These are phyloP conservation scores for Drosophila mayri DNA, from an alignment of 1,140 invertebrate species.

Conservation along the genomic window DNA sequence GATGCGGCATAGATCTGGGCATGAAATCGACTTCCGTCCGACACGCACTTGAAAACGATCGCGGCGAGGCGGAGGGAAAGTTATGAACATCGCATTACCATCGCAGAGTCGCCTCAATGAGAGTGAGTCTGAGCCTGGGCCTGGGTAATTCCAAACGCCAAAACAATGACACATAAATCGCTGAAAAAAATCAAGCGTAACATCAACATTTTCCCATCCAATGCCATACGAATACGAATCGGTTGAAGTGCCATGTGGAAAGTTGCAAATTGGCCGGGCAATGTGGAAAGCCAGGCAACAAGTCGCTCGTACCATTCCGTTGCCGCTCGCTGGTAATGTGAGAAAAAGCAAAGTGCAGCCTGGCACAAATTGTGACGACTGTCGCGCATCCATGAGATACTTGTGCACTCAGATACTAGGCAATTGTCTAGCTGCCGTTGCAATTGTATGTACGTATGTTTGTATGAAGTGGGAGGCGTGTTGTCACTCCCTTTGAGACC, in stretches of 20 bases:
- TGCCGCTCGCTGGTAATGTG: conserved; percentile 56
- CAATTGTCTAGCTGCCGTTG: conserved; percentile 24
- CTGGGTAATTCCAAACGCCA: conserved; percentile 68
- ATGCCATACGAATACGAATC: conserved; percentile 8
- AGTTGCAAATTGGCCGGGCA: conserved; percentile 55
- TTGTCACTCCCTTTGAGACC: conserved; percentile 8
- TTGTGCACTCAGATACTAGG: conserved; percentile 34
- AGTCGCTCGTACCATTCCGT: conserved; percentile 59
- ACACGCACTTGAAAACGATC: conserved; percentile 39
- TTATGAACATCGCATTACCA: conserved; percentile 64
- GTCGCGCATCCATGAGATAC: conserved; percentile 40
- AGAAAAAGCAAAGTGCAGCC: conserved; percentile 64
- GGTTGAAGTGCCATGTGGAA: conserved; percentile 46
- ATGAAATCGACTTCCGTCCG: conserved; percentile 62
- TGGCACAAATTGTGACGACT: conserved; percentile 67
- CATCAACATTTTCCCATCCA: conserved; percentile 47
- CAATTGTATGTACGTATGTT: neutral
- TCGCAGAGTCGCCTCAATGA: conserved; percentile 40
- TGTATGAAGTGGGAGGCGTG: conserved; percentile 23
- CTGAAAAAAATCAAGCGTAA: conserved; percentile 68
- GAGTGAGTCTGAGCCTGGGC: conserved; percentile 30
- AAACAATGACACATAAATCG: conserved; percentile 76
- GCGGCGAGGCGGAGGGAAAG: conserved; percentile 40
- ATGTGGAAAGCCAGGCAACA: conserved; percentile 66
- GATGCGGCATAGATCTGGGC: conserved; percentile 39